Evolutionary conservation across 2,888 invertebrate species (phyloP), one percentile per base, ranked within the genome.

Genomic region (Pristionchus arcanus): DNA sequence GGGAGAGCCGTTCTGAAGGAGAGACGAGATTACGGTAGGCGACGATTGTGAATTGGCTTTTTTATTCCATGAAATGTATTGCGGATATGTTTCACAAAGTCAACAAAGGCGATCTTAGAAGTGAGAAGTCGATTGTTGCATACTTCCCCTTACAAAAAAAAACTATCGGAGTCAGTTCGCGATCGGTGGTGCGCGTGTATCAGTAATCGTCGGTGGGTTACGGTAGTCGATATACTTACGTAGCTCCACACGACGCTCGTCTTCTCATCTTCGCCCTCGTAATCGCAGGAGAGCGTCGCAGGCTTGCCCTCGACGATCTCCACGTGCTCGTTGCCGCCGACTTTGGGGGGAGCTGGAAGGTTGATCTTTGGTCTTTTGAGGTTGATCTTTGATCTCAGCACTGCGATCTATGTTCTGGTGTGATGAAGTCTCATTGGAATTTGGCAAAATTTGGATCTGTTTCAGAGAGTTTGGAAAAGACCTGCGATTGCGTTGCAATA

Each of bases 221-320:
- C 55, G 34, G 34, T 42, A 71, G 49, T 37, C 37, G 13, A 49
- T 3, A 11, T 49, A 90, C 94, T 83, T 88, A 94, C 94, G 63
- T 93, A 91, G 37, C 93, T 92, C 95, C 94, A 94, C 9, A 91
- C 92, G 90, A 94, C 92, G 13, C 92, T 92, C 19, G 94, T 92
- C 37, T 91, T 92, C 15, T 91, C 92, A 85, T 92, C 93, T 66
- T 92, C 93, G 21, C 93, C 92, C 71, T 92, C 87, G 19, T 92
- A 87, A 42, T 95, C 94, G 89, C 95, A 95, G 31, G 92, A 92
- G 63, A 95, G 87, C 1, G 95, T 94, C 11, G 92, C 91, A 13
- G 94, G 91, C 68, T 94, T 93, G 53, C 94, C 95, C 28, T 87
- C 86, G 4, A 91, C 85, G 4, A 93, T 92, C 66, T 94, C 94